Evolutionary conservation across 2,113 vertebrate genomes (phyloP), one percentile per base, ranked within the genome.

Genomic region (Cyanocitta stelleri): DNA sequence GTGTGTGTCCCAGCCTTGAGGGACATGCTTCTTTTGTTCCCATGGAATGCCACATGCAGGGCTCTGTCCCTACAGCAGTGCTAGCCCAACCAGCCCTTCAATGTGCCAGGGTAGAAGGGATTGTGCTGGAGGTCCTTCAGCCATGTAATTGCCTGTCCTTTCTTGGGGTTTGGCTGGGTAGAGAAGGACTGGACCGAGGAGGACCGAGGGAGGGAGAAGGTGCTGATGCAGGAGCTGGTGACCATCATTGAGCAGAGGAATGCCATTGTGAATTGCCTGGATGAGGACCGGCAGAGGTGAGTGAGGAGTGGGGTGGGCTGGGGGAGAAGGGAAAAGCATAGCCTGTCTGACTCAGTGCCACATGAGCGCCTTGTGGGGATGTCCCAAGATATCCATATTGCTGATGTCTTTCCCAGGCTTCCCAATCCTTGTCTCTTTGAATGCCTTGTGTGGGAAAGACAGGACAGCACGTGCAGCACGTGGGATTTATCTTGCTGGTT

Each of bases 241-340:
- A 97, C 98, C 71, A 98, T 99, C 94, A 99, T 99, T 11, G 99
- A 99, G 71, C 98, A 99, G 97, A 98, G 99, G 92, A 99, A 99
- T 0, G 98, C 99, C 87, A 99, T 99, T 17, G 97, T 99, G 95
- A 99, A 98, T 98, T 98, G 98, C 97, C 88, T 99, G 94, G 99
- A 99, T 0, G 98, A 99, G 97, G 99, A 99, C 96, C 97, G 99
- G 91, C 99, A 99, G 98, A 99, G 99, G 99, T 99, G 24, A 79
- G 83, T 98, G 6, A 55, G 63, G 55, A 77, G 7, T 7, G 8
- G 27, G 5, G 10, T 41, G 61, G 43, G 48, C 21, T 90, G 73
- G n/a, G 41, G 41, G 21, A 59, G 44, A 26, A 43, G 19, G 35
- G 19, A 69, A 39, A 32, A 66, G 72, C 13, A 17, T 9, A 33